Base-by-base conservation (phyloP, 1,140 invertebrate species). In the Rhyacophila brunnea region DNA sequence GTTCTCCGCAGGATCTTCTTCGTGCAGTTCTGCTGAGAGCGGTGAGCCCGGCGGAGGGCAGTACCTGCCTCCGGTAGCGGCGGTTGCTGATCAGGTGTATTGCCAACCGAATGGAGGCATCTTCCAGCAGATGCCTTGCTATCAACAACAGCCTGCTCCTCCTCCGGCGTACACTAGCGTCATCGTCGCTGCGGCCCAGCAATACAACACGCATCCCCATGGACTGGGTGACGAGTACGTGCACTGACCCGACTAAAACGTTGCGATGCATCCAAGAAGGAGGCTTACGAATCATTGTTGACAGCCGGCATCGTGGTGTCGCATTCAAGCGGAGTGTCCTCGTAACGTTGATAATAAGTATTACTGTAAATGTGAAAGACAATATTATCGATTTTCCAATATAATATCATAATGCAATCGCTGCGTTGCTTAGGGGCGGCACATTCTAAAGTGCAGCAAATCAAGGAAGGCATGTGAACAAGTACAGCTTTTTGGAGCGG, bases 181-280 rank as follows among this genome's bases (percentile, higher is more conserved):
- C 0, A 79, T 79, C 1, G 77, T 79, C 0, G 75, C 77, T 40
- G 75, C 76, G n/a, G 74, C 74, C 3, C 77, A 79, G 28, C 77
- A 77, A 42, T 77, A 74, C 19, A 74, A 74, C 17, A 71, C 74
- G 23, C 72, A 75, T 20, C 70, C 71, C 1, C 70, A 71, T 1
- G 64, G 65, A 1, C 70, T 79, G 1, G 76, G 75, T 38, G 77
- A 79, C 15, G 62, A 64, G 14, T 64, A 48, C 20, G 62, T 64
- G 2, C 58, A 60, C 42, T 60, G 49, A 53, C 23, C 23, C 9
- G 23, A 28, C 9, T n/a, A n/a, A n/a, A n/a, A n/a, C n/a, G n/a
- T n/a, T n/a, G n/a, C n/a, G n/a, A n/a, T n/a, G n/a, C n/a, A n/a
- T n/a, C n/a, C n/a, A n/a, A n/a, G n/a, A n/a, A n/a, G n/a, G n/a